These are phyloP conservation scores for Drosophila rubida DNA, from an alignment of 2,888 invertebrate species.

Conservation along the genomic window DNA sequence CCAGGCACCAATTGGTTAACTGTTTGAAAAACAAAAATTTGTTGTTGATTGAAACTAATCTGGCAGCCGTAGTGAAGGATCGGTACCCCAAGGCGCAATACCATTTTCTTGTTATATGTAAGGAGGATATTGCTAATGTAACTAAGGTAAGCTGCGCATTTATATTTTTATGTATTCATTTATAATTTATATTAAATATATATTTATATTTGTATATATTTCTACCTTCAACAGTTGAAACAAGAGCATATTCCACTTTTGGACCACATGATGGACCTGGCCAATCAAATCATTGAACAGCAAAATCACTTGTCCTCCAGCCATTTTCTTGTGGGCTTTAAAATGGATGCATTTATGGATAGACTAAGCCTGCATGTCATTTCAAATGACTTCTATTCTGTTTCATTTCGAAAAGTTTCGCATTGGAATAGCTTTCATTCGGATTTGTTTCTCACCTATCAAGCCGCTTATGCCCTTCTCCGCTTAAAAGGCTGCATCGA, in stretches of 20 bases:
- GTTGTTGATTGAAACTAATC: slow-evolving; percentile 44
- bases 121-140: slow-evolving; percentile 37
- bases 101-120: slow-evolving; percentile 60
- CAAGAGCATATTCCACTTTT: slow-evolving; percentile 50
- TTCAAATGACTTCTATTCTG: slow-evolving; percentile 59
- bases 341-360: slow-evolving; percentile 40
- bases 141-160: not conserved
- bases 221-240: slow-evolving; percentile 45
- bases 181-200: no score
- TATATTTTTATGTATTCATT: not conserved
- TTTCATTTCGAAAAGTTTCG: slow-evolving; percentile 11
- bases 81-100: slow-evolving; percentile 56
- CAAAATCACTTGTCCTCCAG: slow-evolving; percentile 30
- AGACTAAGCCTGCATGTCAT: slow-evolving; percentile 58
- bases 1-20: not conserved
- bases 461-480: slow-evolving; percentile 41
- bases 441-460: slow-evolving; percentile 49
- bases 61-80: slow-evolving; percentile 51
- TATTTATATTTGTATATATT: not conserved
- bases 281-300: slow-evolving; percentile 53
- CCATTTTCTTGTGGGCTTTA: slow-evolving; percentile 62
- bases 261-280: slow-evolving; percentile 62
- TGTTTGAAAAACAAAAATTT: slow-evolving; percentile 1
- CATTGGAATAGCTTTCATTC: slow-evolving; percentile 73
- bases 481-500: slow-evolving; percentile 44